Evolutionary conservation across 2,113 vertebrate species (phyloP).

Genomic region (Gobio gobio): DNA sequence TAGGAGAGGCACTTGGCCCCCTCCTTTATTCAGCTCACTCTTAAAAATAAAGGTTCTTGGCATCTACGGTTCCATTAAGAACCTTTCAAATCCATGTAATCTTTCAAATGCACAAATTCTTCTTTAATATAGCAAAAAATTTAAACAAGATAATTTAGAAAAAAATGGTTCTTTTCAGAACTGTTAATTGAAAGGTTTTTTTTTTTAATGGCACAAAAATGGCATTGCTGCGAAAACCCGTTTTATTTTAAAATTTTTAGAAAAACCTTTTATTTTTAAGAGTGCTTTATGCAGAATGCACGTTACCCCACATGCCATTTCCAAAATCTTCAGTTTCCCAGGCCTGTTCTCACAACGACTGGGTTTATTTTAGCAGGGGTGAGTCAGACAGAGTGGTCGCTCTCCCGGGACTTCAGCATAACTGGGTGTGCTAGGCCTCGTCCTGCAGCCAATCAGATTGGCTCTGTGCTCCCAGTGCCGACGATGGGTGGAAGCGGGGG

Average conservation of each 20-base stretch:
- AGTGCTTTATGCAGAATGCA: conserved; percentile 23
- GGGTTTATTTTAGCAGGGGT: conserved; percentile 79
- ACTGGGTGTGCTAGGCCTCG: conserved; percentile 56
- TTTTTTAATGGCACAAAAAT: too few relatives aligned
- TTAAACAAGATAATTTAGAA: too few relatives aligned
- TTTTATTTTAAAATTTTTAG: too few relatives aligned
- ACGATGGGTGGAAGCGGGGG: not conserved
- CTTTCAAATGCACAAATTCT: too few relatives aligned
- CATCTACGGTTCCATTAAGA: not conserved
- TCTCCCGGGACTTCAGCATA: conserved; percentile 71
- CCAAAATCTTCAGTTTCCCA: conserved; percentile 76
- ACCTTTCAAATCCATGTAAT: too few relatives aligned
- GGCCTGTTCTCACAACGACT: conserved; percentile 82
- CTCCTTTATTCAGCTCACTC: not conserved
- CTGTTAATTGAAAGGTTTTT: too few relatives aligned
- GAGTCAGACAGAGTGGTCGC: conserved; percentile 72
- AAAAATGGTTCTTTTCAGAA: too few relatives aligned
- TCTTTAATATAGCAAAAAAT: too few relatives aligned
- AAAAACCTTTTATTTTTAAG: not conserved
- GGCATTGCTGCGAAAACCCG: not conserved
- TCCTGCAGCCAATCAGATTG: conserved; percentile 30
- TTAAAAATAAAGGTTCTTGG: not conserved
- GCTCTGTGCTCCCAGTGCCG: not conserved
- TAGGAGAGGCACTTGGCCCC: not conserved
- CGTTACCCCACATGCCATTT: conserved; percentile 63